These are phyloP conservation scores for Tromatobia lineatoria DNA, from an alignment of 2,888 invertebrate genomes.

Conservation along the genomic window DNA sequence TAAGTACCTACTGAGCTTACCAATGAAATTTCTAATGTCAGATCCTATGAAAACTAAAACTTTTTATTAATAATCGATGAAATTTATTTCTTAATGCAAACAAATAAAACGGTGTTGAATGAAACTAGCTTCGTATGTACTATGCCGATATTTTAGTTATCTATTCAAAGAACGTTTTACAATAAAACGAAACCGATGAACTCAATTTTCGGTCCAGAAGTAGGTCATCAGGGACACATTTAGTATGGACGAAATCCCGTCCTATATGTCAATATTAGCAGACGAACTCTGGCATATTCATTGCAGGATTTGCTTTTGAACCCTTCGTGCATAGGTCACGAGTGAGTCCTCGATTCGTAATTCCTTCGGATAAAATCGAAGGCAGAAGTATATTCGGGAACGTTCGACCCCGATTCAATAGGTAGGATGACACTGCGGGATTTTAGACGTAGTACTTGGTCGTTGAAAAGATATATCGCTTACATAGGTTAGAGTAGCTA, in stretches of 20 bases:
- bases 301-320: background rate
- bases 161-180: background rate
- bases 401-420: conserved; percentile 51
- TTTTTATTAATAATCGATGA: background rate
- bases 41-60: background rate
- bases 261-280: background rate
- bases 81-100: background rate
- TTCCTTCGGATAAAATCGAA: conserved; percentile 49
- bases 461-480: conserved; percentile 29
- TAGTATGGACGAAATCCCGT: background rate
- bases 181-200: background rate
- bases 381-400: conserved; percentile 47
- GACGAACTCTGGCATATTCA: conserved; percentile 19
- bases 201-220: background rate
- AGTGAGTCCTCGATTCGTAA: conserved; percentile 22
- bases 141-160: background rate
- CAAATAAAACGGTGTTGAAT: background rate
- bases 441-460: conserved; percentile 24
- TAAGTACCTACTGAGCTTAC: background rate
- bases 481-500: background rate
- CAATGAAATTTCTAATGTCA: background rate
- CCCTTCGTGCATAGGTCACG: conserved; percentile 15
- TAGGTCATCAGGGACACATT: background rate
- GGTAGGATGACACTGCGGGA: conserved; percentile 23
- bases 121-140: background rate